phyloP scores from a whole-genome alignment of 1,140 invertebrate genomes.

The Sitobion miscanthi region DNA sequence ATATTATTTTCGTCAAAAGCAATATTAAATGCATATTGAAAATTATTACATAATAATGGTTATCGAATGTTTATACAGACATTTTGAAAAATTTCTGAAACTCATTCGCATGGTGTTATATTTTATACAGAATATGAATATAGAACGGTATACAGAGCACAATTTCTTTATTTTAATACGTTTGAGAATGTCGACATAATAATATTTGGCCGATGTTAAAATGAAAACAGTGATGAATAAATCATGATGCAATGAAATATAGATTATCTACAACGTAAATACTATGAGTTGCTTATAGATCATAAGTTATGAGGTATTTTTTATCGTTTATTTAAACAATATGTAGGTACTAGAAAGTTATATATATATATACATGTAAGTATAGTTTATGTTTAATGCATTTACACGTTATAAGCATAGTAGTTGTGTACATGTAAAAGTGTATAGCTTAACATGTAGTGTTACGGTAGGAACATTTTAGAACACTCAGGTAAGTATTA shows the following conservation, averaged over 20 bases:
- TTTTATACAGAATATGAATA: neutral
- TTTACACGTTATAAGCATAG: neutral
- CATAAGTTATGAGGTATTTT: neutral
- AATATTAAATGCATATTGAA: too few relatives aligned
- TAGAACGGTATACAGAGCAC: neutral
- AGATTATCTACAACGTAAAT: neutral
- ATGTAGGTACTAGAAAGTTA: neutral
- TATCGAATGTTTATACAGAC: neutral
- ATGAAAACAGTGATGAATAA: neutral
- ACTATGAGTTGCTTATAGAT: neutral
- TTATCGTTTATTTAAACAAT: conserved; percentile 7
- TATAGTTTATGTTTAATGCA: neutral
- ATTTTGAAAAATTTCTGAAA: neutral
- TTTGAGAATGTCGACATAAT: neutral
- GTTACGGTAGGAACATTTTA: neutral
- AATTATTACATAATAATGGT: neutral
- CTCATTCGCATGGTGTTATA: neutral
- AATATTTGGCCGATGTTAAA: neutral
- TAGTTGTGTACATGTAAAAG: neutral
- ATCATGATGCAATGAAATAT: neutral
- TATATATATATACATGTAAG: neutral
- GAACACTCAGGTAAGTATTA: neutral
- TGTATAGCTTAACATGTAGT: neutral
- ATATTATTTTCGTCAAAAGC: too few relatives aligned
- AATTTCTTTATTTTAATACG: conserved; percentile 13